Evolutionary conservation across 2,888 invertebrate species (phyloP).

Genomic region (Schizaphis graminum): DNA sequence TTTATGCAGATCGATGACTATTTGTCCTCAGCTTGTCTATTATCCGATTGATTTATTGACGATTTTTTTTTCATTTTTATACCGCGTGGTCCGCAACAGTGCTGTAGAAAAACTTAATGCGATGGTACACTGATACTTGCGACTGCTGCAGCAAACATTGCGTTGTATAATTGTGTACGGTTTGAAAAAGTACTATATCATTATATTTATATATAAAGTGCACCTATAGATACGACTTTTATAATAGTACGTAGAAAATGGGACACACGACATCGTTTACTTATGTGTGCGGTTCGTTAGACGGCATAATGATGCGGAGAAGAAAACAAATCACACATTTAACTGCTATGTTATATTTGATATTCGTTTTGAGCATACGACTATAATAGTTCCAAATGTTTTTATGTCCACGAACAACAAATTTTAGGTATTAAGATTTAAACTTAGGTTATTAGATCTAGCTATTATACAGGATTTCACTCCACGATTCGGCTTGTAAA

Average conservation of each 20-base stretch:
- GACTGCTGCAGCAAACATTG: neutral
- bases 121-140: neutral
- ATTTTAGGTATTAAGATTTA: neutral
- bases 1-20: neutral
- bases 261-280: constrained; percentile 34
- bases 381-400: neutral
- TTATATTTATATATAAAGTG: neutral
- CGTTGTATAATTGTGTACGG: neutral
- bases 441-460: neutral
- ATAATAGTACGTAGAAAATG: constrained; percentile 18
- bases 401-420: neutral
- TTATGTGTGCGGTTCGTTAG: neutral
- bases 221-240: neutral
- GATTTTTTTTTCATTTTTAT: neutral
- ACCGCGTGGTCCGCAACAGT: neutral
- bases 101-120: neutral
- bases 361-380: neutral
- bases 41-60: constrained; percentile 49
- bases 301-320: neutral
- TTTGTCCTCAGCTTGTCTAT: neutral
- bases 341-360: neutral
- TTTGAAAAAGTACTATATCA: constrained; percentile 17
- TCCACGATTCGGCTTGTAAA: neutral
- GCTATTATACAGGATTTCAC: neutral
- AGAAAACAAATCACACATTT: constrained; percentile 9